Evolutionary conservation across 2,888 invertebrate species (phyloP), one percentile per base, ranked within the genome.

Genomic region (Eristalis pertinax): DNA sequence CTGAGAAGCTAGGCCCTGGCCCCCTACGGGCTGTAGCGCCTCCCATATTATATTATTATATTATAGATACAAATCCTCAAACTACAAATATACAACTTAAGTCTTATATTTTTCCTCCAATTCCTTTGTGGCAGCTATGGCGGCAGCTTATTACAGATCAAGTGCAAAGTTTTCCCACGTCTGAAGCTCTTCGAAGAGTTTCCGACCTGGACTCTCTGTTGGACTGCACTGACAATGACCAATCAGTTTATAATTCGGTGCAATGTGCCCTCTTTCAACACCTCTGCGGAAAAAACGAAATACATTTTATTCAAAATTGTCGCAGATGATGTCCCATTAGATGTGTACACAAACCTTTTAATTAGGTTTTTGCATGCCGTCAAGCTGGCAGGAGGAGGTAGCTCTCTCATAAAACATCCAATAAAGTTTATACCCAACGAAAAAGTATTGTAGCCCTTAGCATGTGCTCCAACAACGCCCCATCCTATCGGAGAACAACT

Each of bases 401-500:
- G 76, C 62, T 93, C 93, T 56, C 92, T 92, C 90, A 93, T 93
- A 86, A 94, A 95, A 82, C 94, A 93, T 0, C 95, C 95, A 60
- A 95, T 92, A 85, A 95, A 94, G 35, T 93, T 92, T 60, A 95
- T 94, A n/a, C 94, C 94, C 29, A 94, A 89, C 2, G 93, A 93
- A 72, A 91, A 92, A 50, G 89, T 91, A 89, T 95, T 95, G 88
- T 94, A 95, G 38, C 93, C 92, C 74, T 92, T 91, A 0, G 94
- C 94, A 87, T 95, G 95, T 0, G 94, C 94, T 1, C 95, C 95
- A 76, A 94, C 92, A 0, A 92, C 91, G 2, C 92, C 92, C 95
- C 95, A 95, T 0, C 95, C 90, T 89, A 32, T 22, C 22, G 32
- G 56, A 32, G 5, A 64, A 64, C 26, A 60, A 1, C 15, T 29